Base-by-base conservation (phyloP, 2,113 vertebrate genomes). In the Heliornis fulica region DNA sequence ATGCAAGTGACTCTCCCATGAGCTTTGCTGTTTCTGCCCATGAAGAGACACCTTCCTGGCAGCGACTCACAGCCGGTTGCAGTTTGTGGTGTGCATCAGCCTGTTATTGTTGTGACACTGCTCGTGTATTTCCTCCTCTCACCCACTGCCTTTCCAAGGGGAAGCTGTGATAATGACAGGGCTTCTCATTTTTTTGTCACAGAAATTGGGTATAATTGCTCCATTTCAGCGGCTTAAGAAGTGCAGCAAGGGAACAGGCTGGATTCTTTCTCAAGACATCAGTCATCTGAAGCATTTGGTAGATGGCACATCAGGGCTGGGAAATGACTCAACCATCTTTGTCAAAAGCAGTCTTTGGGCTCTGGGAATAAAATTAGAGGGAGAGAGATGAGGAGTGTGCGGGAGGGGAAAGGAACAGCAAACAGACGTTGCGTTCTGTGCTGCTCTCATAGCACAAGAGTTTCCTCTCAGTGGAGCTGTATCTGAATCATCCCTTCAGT, bases 251-350 rank as follows among this genome's bases (percentile, higher is more conserved):
- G 66, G 89, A 96, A 94, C 69, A 83, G 87, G 38, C 81, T 91
- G 79, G 69, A 57, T 76, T 88, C 43, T 84, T 92, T 96, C 94
- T 90, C 32, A 59, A 95, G 83, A 15, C 14, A 80, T 93, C 90
- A 93, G 61, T 95, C 89, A 95, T 87, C 36, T 40, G 80, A 64
- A 93, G 59, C 90, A 75, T 81, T 93, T 92, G 68, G 91, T 96
- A 77, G 85, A 86, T 87, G 82, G 94, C 60, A 78, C 71, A 93
- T 94, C 87, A 71, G 64, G 78, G 72, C 82, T 94, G 94, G 89
- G 94, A 94, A 97, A 91, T 97, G 96, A 96, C 91, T 97, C 97
- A 97, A 57, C 81, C 4, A 2, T 38, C 80, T 93, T 82, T 95
- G 93, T 89, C 90, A 95, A 91, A 94, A 90, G 94, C 91, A 91